These are phyloP conservation scores for Florisuga fusca DNA, from an alignment of 2,797 vertebrate species.

Conservation along the genomic window DNA sequence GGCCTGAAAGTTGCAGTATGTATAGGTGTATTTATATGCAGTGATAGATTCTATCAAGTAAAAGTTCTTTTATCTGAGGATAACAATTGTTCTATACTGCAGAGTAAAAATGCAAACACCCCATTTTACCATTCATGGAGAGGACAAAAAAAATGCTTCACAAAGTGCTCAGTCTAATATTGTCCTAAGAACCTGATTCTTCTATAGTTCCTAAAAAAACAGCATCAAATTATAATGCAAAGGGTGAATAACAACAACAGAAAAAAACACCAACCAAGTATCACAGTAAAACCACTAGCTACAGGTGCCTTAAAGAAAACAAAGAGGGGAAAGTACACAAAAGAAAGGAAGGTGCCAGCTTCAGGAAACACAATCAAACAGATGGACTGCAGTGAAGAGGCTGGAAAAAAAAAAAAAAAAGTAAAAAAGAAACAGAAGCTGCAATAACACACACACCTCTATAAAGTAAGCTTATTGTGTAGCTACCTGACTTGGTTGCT, in stretches of 20 bases:
- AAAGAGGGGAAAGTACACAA: neutral
- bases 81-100: neutral
- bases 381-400: neutral
- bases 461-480: neutral
- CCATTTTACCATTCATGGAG: neutral
- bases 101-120: neutral
- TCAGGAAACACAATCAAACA: neutral
- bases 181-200: neutral
- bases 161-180: neutral
- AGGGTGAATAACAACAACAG: neutral
- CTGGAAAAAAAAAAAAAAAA: neutral
- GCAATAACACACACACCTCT: neutral
- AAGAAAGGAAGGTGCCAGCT: neutral
- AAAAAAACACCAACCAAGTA: neutral
- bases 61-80: neutral
- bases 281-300: neutral
- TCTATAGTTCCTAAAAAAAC: neutral
- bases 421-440: neutral
- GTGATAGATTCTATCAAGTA: neutral
- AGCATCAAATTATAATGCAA: neutral
- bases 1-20: neutral
- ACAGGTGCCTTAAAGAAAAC: neutral
- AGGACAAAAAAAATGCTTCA: neutral
- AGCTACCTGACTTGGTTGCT: neutral
- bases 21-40: neutral